Evolutionary conservation across 2,113 vertebrate genomes (phyloP).

Genomic region (Oncorhynchus gorbuscha): DNA sequence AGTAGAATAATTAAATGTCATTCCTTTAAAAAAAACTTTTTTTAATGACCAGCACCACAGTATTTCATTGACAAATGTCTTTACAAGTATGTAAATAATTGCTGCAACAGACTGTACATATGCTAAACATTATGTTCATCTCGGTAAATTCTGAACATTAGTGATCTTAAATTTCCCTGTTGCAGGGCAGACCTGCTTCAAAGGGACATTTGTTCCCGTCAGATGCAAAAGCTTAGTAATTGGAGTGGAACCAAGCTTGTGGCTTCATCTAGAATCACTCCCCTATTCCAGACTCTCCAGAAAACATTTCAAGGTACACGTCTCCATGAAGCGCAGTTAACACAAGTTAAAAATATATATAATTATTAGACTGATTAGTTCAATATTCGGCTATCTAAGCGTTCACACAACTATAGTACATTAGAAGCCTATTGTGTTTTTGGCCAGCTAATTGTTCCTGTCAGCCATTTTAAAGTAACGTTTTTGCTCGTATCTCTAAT

Average conservation of each 20-base stretch:
- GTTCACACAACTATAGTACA: no score
- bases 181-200: constrained; percentile 22
- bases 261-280: constrained; percentile 4
- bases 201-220: background rate
- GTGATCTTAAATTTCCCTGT: no score
- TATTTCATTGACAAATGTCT: no score
- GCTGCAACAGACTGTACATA: no score
- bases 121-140: no score
- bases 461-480: background rate
- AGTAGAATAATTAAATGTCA: background rate
- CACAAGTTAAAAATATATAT: background rate
- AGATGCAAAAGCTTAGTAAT: constrained; percentile 14
- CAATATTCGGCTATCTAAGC: background rate
- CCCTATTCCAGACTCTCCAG: constrained; percentile 13
- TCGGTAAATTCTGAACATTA: no score
- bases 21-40: background rate
- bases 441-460: background rate
- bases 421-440: background rate
- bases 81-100: no score
- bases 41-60: no score
- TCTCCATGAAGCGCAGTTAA: background rate
- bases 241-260: constrained; percentile 10
- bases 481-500: no score
- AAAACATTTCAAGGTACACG: constrained; percentile 16
- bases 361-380: no score